phyloP scores from a whole-genome alignment of 1,140 invertebrate species.

The Saccostrea echinata region DNA sequence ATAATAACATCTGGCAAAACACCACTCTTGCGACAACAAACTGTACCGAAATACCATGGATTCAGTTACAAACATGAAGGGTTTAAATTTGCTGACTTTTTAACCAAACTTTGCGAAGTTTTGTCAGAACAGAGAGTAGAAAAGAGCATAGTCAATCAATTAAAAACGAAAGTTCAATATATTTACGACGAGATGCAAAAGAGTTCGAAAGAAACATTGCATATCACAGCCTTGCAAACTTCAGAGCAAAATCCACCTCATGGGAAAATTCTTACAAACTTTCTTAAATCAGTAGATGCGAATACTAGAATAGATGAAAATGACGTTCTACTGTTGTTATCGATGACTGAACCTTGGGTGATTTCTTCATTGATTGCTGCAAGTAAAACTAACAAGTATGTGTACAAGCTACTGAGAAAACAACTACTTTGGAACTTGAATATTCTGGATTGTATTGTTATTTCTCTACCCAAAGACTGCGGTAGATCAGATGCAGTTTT shows the following conservation, averaged over 20 bases:
- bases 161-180: not conserved
- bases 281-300: slow-evolving; percentile 15
- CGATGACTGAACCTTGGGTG: slow-evolving; percentile 35
- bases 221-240: not conserved
- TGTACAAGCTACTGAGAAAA: not conserved
- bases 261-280: not conserved
- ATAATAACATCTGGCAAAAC: not conserved
- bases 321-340: slow-evolving; percentile 31
- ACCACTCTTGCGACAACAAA: not conserved
- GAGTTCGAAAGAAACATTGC: not conserved
- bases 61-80: not conserved
- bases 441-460: slow-evolving; percentile 44
- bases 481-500: not conserved
- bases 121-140: not conserved
- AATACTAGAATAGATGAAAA: slow-evolving; percentile 9
- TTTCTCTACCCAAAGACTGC: slow-evolving; percentile 4
- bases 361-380: not conserved
- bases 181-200: not conserved
- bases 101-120: not conserved
- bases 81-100: not conserved
- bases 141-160: not conserved
- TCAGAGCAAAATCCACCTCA: not conserved
- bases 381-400: not conserved
- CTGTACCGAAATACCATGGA: not conserved
- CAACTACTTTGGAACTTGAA: slow-evolving; percentile 32